A percentile compares a stretch with the other conserved stretches of the same genome.
phyloP scores from a whole-genome alignment of 2,888 invertebrate species.

The Bombylius discolor region DNA sequence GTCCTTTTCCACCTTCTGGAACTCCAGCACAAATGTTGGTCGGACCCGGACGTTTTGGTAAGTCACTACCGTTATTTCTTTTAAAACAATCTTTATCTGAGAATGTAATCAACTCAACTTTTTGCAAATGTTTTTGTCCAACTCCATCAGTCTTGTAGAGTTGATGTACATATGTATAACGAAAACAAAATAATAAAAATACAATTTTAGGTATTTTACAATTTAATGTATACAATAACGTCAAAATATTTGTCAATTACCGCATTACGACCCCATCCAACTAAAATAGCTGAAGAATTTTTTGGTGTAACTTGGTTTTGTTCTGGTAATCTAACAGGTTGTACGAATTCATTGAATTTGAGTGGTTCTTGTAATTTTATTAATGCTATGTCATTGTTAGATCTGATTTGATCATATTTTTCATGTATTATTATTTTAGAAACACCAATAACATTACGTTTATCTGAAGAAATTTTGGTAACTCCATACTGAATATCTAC shows the following conservation, averaged over 20 bases:
- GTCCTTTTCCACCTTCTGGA: slow-evolving; percentile 36
- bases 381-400: slow-evolving; percentile 29
- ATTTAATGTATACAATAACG: too few relatives aligned
- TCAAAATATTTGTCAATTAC: background rate
- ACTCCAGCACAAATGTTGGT: slow-evolving; percentile 38
- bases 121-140: slow-evolving; percentile 29
- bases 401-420: slow-evolving; percentile 21
- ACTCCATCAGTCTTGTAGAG: slow-evolving; percentile 26
- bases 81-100: slow-evolving; percentile 29
- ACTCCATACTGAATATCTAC: slow-evolving; percentile 25
- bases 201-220: too few relatives aligned
- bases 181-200: too few relatives aligned
- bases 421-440: slow-evolving; percentile 24
- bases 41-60: slow-evolving; percentile 23
- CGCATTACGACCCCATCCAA: slow-evolving; percentile 29
- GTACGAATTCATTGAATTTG: slow-evolving; percentile 16
- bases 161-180: too few relatives aligned
- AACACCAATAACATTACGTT: slow-evolving; percentile 22
- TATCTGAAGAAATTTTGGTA: slow-evolving; percentile 16
- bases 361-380: slow-evolving; percentile 20
- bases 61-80: slow-evolving; percentile 23
- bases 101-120: slow-evolving; percentile 31
- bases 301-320: slow-evolving; percentile 16
- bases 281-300: slow-evolving; percentile 21
- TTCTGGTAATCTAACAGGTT: slow-evolving; percentile 24